Conservation (phyloP, 2,888 invertebrate genomes). For the Eurois occulta region DNA sequence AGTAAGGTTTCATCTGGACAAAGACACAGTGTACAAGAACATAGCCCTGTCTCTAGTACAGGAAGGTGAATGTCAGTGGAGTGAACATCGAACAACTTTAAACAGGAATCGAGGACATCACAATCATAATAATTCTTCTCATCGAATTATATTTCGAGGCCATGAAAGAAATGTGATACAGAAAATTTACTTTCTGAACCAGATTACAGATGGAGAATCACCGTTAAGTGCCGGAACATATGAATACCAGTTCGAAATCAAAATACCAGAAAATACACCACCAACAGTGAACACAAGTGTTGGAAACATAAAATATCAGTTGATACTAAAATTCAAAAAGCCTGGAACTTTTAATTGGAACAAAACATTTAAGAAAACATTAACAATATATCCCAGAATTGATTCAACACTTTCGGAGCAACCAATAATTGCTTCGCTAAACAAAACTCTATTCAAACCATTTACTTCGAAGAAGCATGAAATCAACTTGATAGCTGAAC, state of each 20-base stretch:
- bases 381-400: conserved; percentile 27
- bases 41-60: conserved; percentile 60
- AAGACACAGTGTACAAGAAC: conserved; percentile 60
- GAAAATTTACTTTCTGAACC: conserved; percentile 32
- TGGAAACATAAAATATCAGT: conserved; percentile 32
- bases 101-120: neutral
- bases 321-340: conserved; percentile 46
- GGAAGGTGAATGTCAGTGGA: conserved; percentile 6
- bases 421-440: conserved; percentile 5
- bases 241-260: conserved; percentile 35
- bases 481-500: conserved; percentile 20
- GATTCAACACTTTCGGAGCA: conserved; percentile 15
- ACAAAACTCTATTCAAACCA: conserved; percentile 33
- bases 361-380: conserved; percentile 18
- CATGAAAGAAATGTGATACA: conserved; percentile 23
- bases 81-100: neutral
- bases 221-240: conserved; percentile 33
- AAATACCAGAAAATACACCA: conserved; percentile 40
- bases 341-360: neutral
- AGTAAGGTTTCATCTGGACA: conserved; percentile 65
- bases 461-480: conserved; percentile 36
- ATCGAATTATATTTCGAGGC: neutral
- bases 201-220: neutral
- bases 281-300: conserved; percentile 38
- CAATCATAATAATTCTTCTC: neutral